phyloP scores from a whole-genome alignment of 2,113 vertebrate species.

The Amphilophus citrinellus region DNA sequence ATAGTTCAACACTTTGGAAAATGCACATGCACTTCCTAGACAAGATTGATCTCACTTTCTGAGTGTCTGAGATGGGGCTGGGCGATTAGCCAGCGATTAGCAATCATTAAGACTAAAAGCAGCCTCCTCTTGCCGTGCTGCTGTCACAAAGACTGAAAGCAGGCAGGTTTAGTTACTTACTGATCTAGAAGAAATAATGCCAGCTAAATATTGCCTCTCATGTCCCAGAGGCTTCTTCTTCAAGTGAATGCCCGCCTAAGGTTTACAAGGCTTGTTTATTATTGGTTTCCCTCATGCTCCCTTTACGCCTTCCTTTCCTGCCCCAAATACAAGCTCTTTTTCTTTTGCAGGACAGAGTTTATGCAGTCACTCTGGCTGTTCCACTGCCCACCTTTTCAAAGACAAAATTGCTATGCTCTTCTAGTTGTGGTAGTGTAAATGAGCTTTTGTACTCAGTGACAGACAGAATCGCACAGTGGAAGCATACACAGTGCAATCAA shows the following conservation, averaged over 20 bases:
- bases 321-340: background rate
- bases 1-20: background rate
- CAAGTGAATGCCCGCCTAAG: background rate
- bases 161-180: background rate
- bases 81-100: slow-evolving; percentile 11
- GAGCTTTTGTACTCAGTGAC: background rate
- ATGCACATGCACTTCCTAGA: background rate
- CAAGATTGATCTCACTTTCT: background rate
- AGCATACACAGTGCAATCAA: background rate
- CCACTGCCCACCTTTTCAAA: background rate
- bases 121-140: background rate
- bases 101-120: slow-evolving; percentile 11
- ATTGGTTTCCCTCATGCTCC: background rate
- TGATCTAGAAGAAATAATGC: background rate
- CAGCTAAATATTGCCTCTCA: background rate
- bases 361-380: background rate
- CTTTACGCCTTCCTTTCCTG: background rate
- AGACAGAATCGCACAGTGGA: background rate
- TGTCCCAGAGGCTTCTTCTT: background rate
- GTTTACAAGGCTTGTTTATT: background rate
- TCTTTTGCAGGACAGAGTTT: background rate
- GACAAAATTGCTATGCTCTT: background rate
- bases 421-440: background rate
- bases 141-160: background rate
- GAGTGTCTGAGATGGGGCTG: background rate